Percentiles rank a stretch among this genome's conserved stretches.
Evolutionary conservation across 2,113 vertebrate genomes (phyloP).

Genomic region (Ochotona princeps): DNA sequence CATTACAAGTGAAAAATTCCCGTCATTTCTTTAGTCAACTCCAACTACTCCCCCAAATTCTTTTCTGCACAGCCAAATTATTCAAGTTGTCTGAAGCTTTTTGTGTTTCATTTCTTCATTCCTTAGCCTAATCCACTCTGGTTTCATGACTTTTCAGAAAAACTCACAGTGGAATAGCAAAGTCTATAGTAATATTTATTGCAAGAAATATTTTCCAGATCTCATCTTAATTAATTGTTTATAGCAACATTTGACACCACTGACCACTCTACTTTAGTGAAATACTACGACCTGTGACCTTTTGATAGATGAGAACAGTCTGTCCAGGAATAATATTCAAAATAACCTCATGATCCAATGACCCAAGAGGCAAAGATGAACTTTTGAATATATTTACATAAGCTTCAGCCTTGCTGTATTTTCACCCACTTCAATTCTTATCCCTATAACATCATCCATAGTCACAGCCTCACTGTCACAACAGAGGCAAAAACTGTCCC

Average conservation of each 20-base stretch:
- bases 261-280: background rate
- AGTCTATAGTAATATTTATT: background rate
- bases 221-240: conserved; percentile 1
- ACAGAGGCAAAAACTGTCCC: background rate
- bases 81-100: background rate
- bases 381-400: background rate
- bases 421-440: background rate
- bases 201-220: background rate
- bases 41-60: background rate
- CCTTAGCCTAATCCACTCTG: background rate
- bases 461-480: background rate
- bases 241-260: background rate
- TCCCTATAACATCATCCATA: background rate
- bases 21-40: background rate
- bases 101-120: background rate
- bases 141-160: background rate
- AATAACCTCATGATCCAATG: background rate
- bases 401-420: background rate
- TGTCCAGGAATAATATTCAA: background rate
- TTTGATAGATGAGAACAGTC: background rate
- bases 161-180: background rate
- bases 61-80: conserved; percentile 12
- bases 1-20: conserved; percentile 14
- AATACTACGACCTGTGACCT: background rate
- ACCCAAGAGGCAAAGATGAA: background rate